Base-by-base conservation (phyloP, 2,113 vertebrate species). In the Melanerpes aurifrons region DNA sequence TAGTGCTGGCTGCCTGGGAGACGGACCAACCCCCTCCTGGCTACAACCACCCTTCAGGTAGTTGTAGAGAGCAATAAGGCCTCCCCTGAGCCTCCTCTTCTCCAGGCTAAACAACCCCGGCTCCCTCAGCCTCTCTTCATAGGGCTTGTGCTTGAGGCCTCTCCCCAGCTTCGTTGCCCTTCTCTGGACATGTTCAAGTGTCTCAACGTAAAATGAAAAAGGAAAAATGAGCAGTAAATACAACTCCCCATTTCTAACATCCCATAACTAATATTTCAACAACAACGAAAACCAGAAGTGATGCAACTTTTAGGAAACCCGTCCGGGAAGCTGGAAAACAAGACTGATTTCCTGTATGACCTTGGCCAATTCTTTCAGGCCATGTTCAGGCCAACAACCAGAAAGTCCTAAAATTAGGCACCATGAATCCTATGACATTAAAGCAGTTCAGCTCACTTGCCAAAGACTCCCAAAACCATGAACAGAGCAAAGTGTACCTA, bases 291-390 rank as follows among this genome's bases (percentile, higher is more conserved):
- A 95, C 50, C 17, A 73, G 31, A 90, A 84, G 54, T 90, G 8
- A 93, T 90, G 74, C 15, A 66, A 93, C 59, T 62, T 83, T 90
- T 72, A 90, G 77, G 86, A 94, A 90, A 89, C 90, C 74, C 28
- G 9, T 74, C 37, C 2, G 3, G 82, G 79, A 91, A 88, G 20
- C 19, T 88, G 79, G 50, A 88, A 96, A 94, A 63, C 35, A 86
- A 81, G 45, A 35, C 32, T 40, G 18, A 43, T 53, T 93, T 94
- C 85, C 87, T 92, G 10, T 47, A 45, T 69, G 58, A 69, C 73
- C 62, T 83, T 66, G 56, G n/a, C 35, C 24, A 68, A 8, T 81
- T 86, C 50, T 83, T 80, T 58, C 78, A 45, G 72, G 54, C 43
- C 53, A 18, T 4, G 28, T 82, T 85, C 56, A 63, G 75, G 56